phyloP scores from a whole-genome alignment of 2,888 invertebrate genomes.

The Coecobrya sp. region DNA sequence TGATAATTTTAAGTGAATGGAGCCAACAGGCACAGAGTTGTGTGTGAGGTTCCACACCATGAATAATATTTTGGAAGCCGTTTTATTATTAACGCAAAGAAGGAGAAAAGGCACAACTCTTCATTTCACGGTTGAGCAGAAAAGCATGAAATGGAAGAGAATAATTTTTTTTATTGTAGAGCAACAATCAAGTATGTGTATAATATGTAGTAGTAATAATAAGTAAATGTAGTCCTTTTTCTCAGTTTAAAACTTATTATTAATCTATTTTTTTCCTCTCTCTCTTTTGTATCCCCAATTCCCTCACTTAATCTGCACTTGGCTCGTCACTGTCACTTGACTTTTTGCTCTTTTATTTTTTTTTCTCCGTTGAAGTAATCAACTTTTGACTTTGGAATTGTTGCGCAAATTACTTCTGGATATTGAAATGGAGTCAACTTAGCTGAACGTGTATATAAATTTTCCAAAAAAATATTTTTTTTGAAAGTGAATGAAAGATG shows the following conservation, averaged over 20 bases:
- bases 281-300: constrained; percentile 66
- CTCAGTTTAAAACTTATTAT: constrained; percentile 13
- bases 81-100: too few species aligned
- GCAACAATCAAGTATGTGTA: too few species aligned
- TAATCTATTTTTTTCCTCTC: background rate
- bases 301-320: constrained; percentile 67
- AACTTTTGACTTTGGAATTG: too few species aligned
- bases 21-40: background rate
- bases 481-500: background rate
- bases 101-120: background rate
- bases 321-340: background rate
- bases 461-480: too few species aligned
- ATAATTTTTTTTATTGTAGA: too few species aligned
- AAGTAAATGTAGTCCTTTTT: background rate
- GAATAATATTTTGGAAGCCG: constrained; percentile 26
- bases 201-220: too few species aligned
- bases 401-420: too few species aligned
- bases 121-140: constrained; percentile 82
- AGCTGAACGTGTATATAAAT: too few species aligned
- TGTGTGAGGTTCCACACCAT: background rate
- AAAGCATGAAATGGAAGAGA: constrained; percentile 78
- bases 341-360: background rate
- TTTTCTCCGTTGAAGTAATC: too few species aligned
- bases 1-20: constrained; percentile 25
- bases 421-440: too few species aligned